phyloP scores from a whole-genome alignment of 2,113 vertebrate genomes.

The Tragulus kanchil region DNA sequence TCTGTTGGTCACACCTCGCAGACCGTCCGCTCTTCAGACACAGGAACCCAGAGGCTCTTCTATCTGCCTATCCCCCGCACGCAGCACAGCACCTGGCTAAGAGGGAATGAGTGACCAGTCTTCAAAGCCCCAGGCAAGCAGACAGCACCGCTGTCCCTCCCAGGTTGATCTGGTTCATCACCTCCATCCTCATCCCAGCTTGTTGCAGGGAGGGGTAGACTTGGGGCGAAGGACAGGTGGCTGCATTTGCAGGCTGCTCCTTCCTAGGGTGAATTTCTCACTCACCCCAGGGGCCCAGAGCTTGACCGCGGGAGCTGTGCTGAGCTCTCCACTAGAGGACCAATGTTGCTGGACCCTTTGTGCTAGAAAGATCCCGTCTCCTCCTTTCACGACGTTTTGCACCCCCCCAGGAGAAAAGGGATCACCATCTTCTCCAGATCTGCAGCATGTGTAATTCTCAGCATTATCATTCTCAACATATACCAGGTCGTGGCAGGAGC shows the following conservation, averaged over 20 bases:
- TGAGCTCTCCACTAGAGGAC: not conserved
- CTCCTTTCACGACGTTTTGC: not conserved
- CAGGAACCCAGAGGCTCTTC: not conserved
- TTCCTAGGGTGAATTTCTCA: not conserved
- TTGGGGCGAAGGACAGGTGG: not conserved
- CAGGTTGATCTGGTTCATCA: not conserved
- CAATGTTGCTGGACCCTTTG: not conserved
- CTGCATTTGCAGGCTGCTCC: accelerated
- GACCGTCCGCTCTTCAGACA: not conserved
- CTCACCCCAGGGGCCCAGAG: not conserved
- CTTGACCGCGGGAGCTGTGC: accelerated
- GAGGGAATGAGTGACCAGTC: not conserved
- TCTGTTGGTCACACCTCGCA: not conserved
- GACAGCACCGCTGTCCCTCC: not conserved
- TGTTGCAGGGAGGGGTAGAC: accelerated
- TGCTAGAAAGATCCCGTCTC: not conserved
- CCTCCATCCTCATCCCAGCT: not conserved
- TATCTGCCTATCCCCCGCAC: not conserved
- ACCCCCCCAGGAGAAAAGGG: not conserved
- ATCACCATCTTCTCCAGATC: not conserved
- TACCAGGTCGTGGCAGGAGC: not conserved
- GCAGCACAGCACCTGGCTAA: not conserved
- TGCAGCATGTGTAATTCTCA: not conserved
- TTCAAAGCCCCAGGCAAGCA: not conserved
- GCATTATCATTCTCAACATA: not conserved